These are phyloP conservation scores for Diprion similis DNA, from an alignment of 1,140 invertebrate species.

Conservation along the genomic window DNA sequence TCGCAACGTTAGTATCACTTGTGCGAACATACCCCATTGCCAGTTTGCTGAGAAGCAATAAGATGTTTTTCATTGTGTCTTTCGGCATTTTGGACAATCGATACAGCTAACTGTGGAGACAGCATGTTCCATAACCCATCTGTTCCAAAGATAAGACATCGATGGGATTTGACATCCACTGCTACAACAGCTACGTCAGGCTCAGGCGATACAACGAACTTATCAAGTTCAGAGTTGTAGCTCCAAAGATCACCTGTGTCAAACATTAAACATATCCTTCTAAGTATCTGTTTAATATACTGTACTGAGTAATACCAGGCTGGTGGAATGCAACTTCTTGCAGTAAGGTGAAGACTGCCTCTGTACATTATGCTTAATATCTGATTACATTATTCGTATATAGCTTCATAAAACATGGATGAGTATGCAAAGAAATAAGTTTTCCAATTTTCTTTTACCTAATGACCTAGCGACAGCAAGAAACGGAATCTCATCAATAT, in stretches of 20 bases:
- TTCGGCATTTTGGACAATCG: constrained; percentile 83
- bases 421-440: too few species aligned
- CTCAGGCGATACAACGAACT: constrained; percentile 96
- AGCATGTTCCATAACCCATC: constrained; percentile 98
- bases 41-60: constrained; percentile 61
- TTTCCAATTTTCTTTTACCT: constrained; percentile 59
- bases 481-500: constrained; percentile 95
- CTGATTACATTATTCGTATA: too few species aligned
- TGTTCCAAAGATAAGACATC: constrained; percentile 93
- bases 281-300: too few species aligned
- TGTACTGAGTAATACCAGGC: too few species aligned
- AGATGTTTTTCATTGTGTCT: constrained; percentile 76
- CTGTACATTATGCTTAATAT: too few species aligned
- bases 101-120: constrained; percentile 81
- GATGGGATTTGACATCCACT: constrained; percentile 79
- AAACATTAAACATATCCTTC: background rate
- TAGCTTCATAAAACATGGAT: too few species aligned
- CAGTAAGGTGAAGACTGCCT: too few species aligned
- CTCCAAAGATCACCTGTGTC: constrained; percentile 93
- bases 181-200: constrained; percentile 91
- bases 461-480: constrained; percentile 93
- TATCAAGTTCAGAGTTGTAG: constrained; percentile 87
- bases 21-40: constrained; percentile 46
- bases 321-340: too few species aligned
- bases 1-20: background rate